These are phyloP conservation scores for Esox niger DNA, from an alignment of 2,113 vertebrate species.

Conservation along the genomic window DNA sequence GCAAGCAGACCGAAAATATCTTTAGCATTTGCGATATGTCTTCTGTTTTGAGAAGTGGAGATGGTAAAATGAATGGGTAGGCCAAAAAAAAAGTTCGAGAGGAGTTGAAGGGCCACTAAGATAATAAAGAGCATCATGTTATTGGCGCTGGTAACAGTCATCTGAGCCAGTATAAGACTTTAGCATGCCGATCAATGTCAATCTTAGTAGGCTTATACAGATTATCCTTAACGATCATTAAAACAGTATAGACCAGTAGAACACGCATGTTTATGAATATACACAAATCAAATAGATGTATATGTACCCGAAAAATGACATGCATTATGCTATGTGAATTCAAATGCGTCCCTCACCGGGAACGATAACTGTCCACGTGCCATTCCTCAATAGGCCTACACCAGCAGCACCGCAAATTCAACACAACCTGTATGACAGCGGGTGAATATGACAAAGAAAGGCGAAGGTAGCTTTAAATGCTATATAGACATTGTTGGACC, in stretches of 20 bases:
- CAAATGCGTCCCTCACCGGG: conserved; percentile 70
- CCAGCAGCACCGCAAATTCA: conserved; percentile 70
- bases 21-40: conserved; percentile 72
- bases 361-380: conserved; percentile 72
- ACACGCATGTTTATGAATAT: conserved; percentile 24
- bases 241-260: conserved; percentile 32
- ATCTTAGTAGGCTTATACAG: conserved; percentile 54
- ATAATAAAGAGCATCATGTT: conserved; percentile 72
- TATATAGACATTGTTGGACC: conserved; percentile 40
- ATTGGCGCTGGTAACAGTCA: conserved; percentile 61
- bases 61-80: conserved; percentile 75
- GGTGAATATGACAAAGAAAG: conserved; percentile 59
- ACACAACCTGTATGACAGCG: conserved; percentile 70
- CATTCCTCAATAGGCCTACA: conserved; percentile 68
- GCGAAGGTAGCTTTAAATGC: conserved; percentile 48
- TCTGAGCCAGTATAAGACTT: conserved; percentile 44
- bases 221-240: conserved; percentile 57
- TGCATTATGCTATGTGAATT: conserved; percentile 67
- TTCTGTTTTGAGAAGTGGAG: conserved; percentile 71
- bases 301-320: conserved; percentile 55
- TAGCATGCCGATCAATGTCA: conserved; percentile 39
- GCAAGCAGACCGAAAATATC: conserved; percentile 67
- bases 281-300: conserved; percentile 41
- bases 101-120: conserved; percentile 68
- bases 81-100: conserved; percentile 72